Evolutionary conservation across 2,888 invertebrate genomes (phyloP).

Genomic region (Drosophila mayaguana): DNA sequence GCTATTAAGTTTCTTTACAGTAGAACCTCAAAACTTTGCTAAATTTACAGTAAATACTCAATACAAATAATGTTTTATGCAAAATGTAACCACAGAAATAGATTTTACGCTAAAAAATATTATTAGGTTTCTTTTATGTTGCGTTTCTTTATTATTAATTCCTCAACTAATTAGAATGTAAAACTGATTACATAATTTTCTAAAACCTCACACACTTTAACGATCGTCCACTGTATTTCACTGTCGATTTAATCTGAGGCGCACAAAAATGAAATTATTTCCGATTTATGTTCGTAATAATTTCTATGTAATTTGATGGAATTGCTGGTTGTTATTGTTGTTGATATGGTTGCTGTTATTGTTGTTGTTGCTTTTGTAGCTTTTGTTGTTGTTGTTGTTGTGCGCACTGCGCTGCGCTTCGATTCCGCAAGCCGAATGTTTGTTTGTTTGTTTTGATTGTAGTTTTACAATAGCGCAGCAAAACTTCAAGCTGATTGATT

Average conservation of each 20-base stretch:
- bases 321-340: constrained; percentile 17
- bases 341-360: constrained; percentile 2
- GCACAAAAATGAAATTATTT: constrained; percentile 39
- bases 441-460: constrained; percentile 23
- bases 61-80: no score
- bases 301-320: constrained; percentile 38
- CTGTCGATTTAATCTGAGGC: constrained; percentile 15
- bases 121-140: background rate
- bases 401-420: constrained; percentile 45
- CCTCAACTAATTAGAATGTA: background rate
- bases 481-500: constrained; percentile 32
- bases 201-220: background rate
- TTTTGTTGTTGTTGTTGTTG: constrained; percentile 20
- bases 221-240: constrained; percentile 1
- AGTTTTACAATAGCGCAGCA: constrained; percentile 23
- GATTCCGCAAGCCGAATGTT: constrained; percentile 49
- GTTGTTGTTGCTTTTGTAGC: constrained; percentile 13
- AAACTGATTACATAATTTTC: background rate
- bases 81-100: no score
- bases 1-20: no score
- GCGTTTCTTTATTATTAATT: background rate
- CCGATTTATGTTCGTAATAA: constrained; percentile 45
- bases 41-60: no score
- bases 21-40: no score
- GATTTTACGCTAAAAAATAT: no score